Evolutionary conservation across 2,888 invertebrate species (phyloP), one percentile per base, ranked within the genome.

Genomic region (Mesorhabditis spiculigera): DNA sequence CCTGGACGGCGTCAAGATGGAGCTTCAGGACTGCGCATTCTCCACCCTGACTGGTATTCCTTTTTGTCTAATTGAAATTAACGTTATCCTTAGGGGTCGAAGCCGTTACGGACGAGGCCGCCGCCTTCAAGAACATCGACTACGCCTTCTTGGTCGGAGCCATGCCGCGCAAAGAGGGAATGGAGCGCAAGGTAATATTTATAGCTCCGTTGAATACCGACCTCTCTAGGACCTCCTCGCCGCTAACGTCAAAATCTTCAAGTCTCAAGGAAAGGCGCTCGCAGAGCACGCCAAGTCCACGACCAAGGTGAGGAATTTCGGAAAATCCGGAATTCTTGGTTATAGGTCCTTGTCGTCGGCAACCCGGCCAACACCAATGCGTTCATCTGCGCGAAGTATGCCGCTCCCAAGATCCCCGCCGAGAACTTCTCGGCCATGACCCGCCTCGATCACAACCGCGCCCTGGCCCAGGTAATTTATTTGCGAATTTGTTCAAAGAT

Each of bases 341-440:
- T 69, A 45, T 64, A 89, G 88, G 87, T 90, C 28, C 89, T 99
- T 64, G 97, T 99, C 58, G 98, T 99, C 79, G 98, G 98, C 63
- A 98, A 98, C 88, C 98, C 98, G 67, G 98, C 98, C 28, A 99
- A 99, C 87, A 99, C 98, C 4, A 98, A 99, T 88, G 96, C 96
- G 10, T 88, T 94, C 67, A 93, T 98, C 80, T 94, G 95, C 87
- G 92, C 93, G 10, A 93, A 93, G 86, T 96, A 94, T 86, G 95
- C 95, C 43, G 88, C 88, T 10, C 95, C 95, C 13, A 92, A 93
- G 42, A 96, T 99, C 86, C 95, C 97, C 28, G 91, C 91, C 82
- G 92, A 93, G 86, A 97, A 97, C 88, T 97, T 98, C 87, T 92
- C 93, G 61, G 96, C 96, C 8, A 94, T 98, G 93, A 99, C 98